phyloP scores from a whole-genome alignment of 2,888 invertebrate species.

The Pheosia gnoma region DNA sequence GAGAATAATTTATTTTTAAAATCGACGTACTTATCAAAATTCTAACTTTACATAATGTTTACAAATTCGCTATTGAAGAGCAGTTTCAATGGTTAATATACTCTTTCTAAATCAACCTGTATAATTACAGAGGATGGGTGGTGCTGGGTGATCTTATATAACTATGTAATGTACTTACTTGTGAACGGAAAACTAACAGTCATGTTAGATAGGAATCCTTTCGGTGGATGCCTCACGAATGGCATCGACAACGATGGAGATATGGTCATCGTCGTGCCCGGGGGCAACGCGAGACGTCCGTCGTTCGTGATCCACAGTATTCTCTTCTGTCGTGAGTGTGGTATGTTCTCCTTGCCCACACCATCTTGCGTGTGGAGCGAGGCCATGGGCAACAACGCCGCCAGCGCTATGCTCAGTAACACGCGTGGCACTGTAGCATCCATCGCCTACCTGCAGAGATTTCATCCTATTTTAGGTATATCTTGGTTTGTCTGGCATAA shows the following conservation, averaged over 20 bases:
- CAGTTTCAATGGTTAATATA: too few species aligned
- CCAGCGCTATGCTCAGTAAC: slow-evolving; percentile 75
- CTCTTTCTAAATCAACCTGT: not conserved
- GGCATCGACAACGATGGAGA: slow-evolving; percentile 92
- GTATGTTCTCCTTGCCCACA: slow-evolving; percentile 70
- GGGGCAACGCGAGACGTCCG: slow-evolving; percentile 92
- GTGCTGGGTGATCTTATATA: too few species aligned
- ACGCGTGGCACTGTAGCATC: slow-evolving; percentile 73
- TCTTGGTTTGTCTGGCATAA: too few species aligned
- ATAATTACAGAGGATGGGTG: too few species aligned
- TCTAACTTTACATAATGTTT: too few species aligned
- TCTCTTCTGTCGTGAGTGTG: slow-evolving; percentile 91
- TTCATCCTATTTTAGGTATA: not conserved
- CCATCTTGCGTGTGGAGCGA: slow-evolving; percentile 60
- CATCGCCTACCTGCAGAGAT: slow-evolving; percentile 65
- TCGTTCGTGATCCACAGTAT: slow-evolving; percentile 94
- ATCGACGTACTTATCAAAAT: too few species aligned
- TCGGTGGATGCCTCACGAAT: slow-evolving; percentile 92
- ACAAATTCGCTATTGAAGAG: too few species aligned
- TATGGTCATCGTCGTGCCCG: slow-evolving; percentile 91
- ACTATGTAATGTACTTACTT: slow-evolving; percentile 84
- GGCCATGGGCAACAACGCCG: slow-evolving; percentile 72
- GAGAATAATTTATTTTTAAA: too few species aligned
- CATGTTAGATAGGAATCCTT: slow-evolving; percentile 93
- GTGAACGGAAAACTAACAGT: slow-evolving; percentile 93